Base-by-base conservation (phyloP, 2,797 vertebrate species). In the Steatocranus sp. region DNA sequence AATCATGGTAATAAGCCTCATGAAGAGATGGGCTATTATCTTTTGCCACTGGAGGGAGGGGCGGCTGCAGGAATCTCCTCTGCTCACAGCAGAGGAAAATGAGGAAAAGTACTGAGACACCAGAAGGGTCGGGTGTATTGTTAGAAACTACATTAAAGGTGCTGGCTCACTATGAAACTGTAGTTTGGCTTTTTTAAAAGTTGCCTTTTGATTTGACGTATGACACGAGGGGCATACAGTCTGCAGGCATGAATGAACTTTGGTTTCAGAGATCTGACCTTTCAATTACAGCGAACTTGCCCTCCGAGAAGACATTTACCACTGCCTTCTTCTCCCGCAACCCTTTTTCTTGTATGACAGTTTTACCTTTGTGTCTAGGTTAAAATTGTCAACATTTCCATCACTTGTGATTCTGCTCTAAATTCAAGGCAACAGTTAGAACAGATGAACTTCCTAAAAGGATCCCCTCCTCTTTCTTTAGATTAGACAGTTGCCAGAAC, bases 11-110 rank as follows among this genome's bases (percentile, higher is more conserved):
- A 79, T 63, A 7, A 75, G 5, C 30, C 53, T 56, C 18, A 20
- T 66, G 38, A 78, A 5, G 12, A 83, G 10, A 46, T 9, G 49
- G 36, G 63, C 78, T 81, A 61, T 78, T 51, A 32, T 61, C 7
- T n/a, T 54, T 27, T 23, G 12, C 87, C 91, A 85, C 91, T 54
- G 82, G 91, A 87, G 85, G 90, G 85, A 80, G 90, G 34, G 20
- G 18, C 32, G 63, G 77, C 83, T 86, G 78, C 83, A 86, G 76
- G 41, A 73, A 48, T 73, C 41, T 48, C 27, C 23, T 73, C 34
- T 1, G 34, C 32, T 51, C 48, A 4, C 8, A 43, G 27, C 34
- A 38, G 32, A 61, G 32, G 4, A 58, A 58, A 11, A 58, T 58
- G 56, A 79, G 30, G 11, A 38, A 11, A 78, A 7, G 41, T 4